Percentiles rank a stretch among this genome's conserved stretches.
Conservation (phyloP, 2,888 invertebrate species). For the Harmothoe impar region DNA sequence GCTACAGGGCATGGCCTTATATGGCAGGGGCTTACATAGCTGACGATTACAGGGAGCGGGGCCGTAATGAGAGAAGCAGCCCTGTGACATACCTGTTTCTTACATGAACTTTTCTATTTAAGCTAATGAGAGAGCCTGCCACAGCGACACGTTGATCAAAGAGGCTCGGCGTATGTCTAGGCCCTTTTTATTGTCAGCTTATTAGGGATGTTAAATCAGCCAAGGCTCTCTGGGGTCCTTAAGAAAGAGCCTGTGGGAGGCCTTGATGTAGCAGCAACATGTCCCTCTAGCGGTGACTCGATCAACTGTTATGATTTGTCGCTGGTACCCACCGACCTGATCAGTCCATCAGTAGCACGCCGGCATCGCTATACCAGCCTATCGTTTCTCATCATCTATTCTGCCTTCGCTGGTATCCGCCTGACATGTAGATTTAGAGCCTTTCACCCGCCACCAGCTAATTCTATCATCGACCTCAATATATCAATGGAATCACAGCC, state of each 20-base stretch:
- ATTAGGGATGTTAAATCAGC: conserved; percentile 2
- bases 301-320: conserved; percentile 51
- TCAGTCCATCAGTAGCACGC: conserved; percentile 31
- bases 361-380: conserved; percentile 7
- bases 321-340: not conserved
- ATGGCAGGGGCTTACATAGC: too few relatives aligned
- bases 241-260: not conserved
- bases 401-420: not conserved
- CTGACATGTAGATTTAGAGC: conserved; percentile 61
- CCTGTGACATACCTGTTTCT: conserved; percentile 19
- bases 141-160: not conserved
- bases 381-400: conserved; percentile 57
- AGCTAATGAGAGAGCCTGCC: conserved; percentile 13
- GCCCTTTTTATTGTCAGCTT: not conserved
- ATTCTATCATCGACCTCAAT: conserved; percentile 60
- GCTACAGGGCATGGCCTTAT: too few relatives aligned
- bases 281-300: not conserved
- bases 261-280: not conserved
- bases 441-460: conserved; percentile 52
- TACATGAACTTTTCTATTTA: not conserved
- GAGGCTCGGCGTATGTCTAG: not conserved
- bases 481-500: conserved; percentile 45
- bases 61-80: not conserved
- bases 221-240: not conserved
- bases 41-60: too few relatives aligned